phyloP scores from a whole-genome alignment of 2,113 vertebrate species.

The Petrocephalus zakoni region DNA sequence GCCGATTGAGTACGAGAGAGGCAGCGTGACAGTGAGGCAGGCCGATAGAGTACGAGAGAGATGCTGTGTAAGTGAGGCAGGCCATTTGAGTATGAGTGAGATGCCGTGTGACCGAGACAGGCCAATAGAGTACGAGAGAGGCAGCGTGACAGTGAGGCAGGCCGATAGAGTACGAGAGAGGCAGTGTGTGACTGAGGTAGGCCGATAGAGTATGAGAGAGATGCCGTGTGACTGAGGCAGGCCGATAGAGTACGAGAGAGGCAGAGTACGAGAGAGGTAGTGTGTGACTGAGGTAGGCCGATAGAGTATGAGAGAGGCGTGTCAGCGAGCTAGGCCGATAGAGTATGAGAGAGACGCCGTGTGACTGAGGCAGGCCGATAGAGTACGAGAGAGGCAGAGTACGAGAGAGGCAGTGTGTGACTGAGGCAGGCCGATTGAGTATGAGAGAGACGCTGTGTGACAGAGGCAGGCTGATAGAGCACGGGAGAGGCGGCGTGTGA shows the following conservation, averaged over 20 bases:
- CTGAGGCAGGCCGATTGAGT: too few species aligned
- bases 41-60: too few species aligned
- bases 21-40: background rate
- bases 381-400: too few species aligned
- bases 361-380: too few species aligned
- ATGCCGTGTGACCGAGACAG: too few species aligned
- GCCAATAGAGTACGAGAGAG: background rate
- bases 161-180: background rate
- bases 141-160: background rate
- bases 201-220: background rate
- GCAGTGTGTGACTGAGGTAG: background rate
- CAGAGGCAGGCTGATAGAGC: background rate
- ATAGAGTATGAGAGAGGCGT: too few species aligned
- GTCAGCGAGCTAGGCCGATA: background rate
- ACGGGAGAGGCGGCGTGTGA: background rate
- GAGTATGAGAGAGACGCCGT: background rate
- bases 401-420: background rate
- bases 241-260: too few species aligned
- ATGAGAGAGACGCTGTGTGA: background rate
- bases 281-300: too few species aligned
- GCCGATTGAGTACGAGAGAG: background rate
- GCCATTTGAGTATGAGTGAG: background rate
- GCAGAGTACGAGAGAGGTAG: background rate
- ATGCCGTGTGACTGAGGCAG: too few species aligned
- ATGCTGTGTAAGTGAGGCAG: background rate